These are phyloP conservation scores for Simalia tracyae DNA, from an alignment of 2,797 vertebrate species.

Conservation along the genomic window DNA sequence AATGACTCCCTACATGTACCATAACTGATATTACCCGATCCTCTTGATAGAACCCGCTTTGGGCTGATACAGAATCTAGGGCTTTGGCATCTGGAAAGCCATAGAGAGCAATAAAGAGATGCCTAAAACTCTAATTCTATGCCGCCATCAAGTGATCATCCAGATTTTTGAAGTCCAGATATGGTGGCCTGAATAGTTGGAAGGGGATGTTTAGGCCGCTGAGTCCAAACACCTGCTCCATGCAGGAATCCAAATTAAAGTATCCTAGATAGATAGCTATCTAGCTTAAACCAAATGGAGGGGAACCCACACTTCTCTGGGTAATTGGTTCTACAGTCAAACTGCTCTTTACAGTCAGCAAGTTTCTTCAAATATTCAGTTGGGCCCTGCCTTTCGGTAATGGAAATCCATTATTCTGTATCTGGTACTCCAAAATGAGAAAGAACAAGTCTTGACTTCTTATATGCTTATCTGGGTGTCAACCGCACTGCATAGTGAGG, in stretches of 20 bases:
- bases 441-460: not conserved
- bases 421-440: not conserved
- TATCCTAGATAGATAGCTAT: not conserved
- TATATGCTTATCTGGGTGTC: not conserved
- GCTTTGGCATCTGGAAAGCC: not conserved
- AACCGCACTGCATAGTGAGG: not conserved
- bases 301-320: not conserved
- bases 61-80: not conserved
- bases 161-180: not conserved
- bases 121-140: not conserved
- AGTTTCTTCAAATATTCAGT: not conserved
- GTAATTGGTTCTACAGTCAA: not conserved
- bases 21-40: not conserved
- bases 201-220: not conserved
- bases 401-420: not conserved
- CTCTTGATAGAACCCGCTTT: not conserved
- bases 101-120: not conserved
- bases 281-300: not conserved
- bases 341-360: not conserved
- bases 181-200: not conserved
- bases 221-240: not conserved
- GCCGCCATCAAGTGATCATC: not conserved
- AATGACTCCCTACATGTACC: not conserved
- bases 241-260: not conserved
- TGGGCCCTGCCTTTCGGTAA: not conserved